These are phyloP conservation scores for Addax nasomaculatus DNA, from an alignment of 2,113 vertebrate genomes.

Conservation along the genomic window DNA sequence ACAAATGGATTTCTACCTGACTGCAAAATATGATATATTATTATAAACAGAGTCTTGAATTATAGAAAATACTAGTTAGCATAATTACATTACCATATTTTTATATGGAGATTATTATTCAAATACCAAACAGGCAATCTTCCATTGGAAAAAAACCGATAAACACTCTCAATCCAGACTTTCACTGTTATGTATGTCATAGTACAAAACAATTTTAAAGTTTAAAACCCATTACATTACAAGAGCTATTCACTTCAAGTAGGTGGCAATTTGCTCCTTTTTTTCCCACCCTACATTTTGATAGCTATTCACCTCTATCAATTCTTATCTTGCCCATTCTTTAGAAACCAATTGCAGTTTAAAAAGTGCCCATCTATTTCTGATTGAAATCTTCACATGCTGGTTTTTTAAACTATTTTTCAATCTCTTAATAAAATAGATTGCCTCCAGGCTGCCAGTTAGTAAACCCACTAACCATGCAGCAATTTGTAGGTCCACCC, in stretches of 20 bases:
- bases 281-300: constrained; percentile 74
- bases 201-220: constrained; percentile 79
- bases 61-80: constrained; percentile 76
- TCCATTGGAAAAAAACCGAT: constrained; percentile 74
- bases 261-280: constrained; percentile 79
- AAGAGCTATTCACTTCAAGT: constrained; percentile 83
- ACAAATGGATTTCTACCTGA: constrained; percentile 65
- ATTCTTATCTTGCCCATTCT: constrained; percentile 82
- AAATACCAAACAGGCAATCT: constrained; percentile 71
- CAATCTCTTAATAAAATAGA: constrained; percentile 84
- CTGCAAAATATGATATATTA: constrained; percentile 67
- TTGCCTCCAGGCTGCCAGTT: constrained; percentile 75
- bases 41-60: constrained; percentile 73
- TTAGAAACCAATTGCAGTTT: constrained; percentile 82
- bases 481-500: constrained; percentile 53
- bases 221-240: constrained; percentile 79
- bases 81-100: constrained; percentile 81
- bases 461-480: constrained; percentile 76
- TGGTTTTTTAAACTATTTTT: constrained; percentile 77
- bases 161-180: constrained; percentile 72
- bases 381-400: constrained; percentile 80
- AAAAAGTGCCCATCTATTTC: constrained; percentile 81
- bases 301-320: constrained; percentile 80
- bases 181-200: constrained; percentile 66
- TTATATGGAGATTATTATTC: constrained; percentile 80